Conservation (phyloP, 2,113 vertebrate genomes). For the Thymallus thymallus region DNA sequence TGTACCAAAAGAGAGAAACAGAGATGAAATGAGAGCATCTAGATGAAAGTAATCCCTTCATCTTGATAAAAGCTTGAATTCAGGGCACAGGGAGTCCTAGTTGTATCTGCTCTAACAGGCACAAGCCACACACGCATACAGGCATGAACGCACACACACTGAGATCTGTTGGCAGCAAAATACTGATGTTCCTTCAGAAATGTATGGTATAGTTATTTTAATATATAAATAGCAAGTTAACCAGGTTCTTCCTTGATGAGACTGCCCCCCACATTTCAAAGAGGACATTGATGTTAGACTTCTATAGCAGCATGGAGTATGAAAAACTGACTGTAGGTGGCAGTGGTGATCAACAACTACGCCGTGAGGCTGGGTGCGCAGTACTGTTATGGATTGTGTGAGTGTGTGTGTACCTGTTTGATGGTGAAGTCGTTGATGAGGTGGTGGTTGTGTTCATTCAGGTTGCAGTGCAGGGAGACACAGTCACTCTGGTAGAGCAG, state of each 20-base stretch:
- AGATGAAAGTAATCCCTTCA: conserved; percentile 32
- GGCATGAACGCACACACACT: no score
- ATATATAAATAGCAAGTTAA: no score
- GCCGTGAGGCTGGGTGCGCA: not conserved
- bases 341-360: conserved; percentile 34
- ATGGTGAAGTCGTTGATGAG: conserved; percentile 99
- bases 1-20: not conserved
- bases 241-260: no score
- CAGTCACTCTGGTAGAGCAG: conserved; percentile 99
- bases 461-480: conserved; percentile 95
- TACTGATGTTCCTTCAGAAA: no score
- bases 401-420: conserved; percentile 83
- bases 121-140: not conserved
- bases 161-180: no score
- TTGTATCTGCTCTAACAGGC: no score
- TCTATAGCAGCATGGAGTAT: conserved; percentile 11
- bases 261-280: not conserved
- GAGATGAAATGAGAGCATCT: conserved; percentile 6
- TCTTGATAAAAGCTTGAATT: conserved; percentile 12
- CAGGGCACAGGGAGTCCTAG: no score
- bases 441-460: conserved; percentile 98
- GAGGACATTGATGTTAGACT: not conserved
- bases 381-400: not conserved
- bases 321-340: conserved; percentile 43
- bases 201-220: no score